A percentile compares a stretch with the other conserved stretches of the same genome.
phyloP scores from a whole-genome alignment of 2,797 vertebrate genomes.

The Siniperca obscura region DNA sequence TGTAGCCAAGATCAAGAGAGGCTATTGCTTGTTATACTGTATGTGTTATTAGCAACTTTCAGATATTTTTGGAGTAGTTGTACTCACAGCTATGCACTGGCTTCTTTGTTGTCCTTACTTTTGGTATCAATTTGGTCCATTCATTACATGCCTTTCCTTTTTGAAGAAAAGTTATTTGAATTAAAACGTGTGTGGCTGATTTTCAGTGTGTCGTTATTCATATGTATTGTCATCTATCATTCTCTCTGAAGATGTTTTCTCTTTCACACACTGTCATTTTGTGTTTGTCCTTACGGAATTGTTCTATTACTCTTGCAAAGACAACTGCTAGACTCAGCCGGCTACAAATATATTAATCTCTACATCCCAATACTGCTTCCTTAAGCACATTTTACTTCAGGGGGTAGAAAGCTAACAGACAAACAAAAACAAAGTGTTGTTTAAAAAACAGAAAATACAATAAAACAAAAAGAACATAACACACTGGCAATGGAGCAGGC shows the following conservation, averaged over 20 bases:
- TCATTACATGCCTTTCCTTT: conserved; percentile 15
- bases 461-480: conserved; percentile 8
- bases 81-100: neutral
- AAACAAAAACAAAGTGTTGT: conserved; percentile 50
- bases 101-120: conserved; percentile 10
- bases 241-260: conserved; percentile 53
- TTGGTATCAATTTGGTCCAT: neutral
- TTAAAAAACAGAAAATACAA: conserved; percentile 14
- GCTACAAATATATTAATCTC: conserved; percentile 56
- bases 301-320: conserved; percentile 51
- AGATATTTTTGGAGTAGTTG: neutral
- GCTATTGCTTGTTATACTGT: neutral
- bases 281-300: conserved; percentile 41
- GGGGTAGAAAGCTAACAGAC: conserved; percentile 27
- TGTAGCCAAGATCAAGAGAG: neutral
- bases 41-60: conserved; percentile 12
- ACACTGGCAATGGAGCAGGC: conserved; percentile 43
- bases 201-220: conserved; percentile 37
- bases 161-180: conserved; percentile 36
- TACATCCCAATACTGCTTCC: conserved; percentile 36
- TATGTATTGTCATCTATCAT: conserved; percentile 41
- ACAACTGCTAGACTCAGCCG: conserved; percentile 36
- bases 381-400: conserved; percentile 49
- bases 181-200: conserved; percentile 3
- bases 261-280: conserved; percentile 49